Evolutionary conservation across 2,888 invertebrate genomes (phyloP).

Genomic region (Proisotoma minuta): DNA sequence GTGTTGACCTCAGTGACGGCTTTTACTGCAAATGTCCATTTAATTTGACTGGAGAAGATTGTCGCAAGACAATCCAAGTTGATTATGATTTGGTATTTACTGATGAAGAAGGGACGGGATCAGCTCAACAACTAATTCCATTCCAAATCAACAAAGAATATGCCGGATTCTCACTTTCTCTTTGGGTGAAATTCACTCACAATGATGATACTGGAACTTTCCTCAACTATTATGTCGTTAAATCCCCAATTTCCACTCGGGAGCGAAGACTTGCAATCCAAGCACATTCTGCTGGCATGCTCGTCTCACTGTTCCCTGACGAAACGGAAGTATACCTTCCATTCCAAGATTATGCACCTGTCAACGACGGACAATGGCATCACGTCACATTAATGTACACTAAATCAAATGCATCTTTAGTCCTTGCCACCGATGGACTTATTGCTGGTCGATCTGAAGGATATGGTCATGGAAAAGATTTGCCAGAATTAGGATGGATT

Average conservation of each 20-base stretch:
- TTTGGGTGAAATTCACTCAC: slow-evolving; percentile 95
- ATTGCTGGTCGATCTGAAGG: slow-evolving; percentile 88
- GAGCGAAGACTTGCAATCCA: slow-evolving; percentile 74
- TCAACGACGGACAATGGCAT: slow-evolving; percentile 96
- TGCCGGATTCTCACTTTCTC: slow-evolving; percentile 59
- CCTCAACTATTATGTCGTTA: slow-evolving; percentile 86
- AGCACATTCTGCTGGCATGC: slow-evolving; percentile 88
- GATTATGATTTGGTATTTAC: slow-evolving; percentile 96
- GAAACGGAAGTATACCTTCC: slow-evolving; percentile 83
- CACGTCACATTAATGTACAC: slow-evolving; percentile 90
- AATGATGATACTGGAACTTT: slow-evolving; percentile 88
- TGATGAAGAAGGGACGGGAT: slow-evolving; percentile 75
- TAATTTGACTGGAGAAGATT: slow-evolving; percentile 92
- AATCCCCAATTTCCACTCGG: slow-evolving; percentile 52
- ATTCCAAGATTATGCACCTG: slow-evolving; percentile 84
- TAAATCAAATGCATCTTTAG: slow-evolving; percentile 76
- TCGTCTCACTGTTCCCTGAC: slow-evolving; percentile 82
- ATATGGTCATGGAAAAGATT: slow-evolving; percentile 73
- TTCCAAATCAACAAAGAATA: slow-evolving; percentile 61
- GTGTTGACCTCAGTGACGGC: slow-evolving; percentile 81
- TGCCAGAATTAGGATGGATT: slow-evolving; percentile 87
- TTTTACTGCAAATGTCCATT: slow-evolving; percentile 97
- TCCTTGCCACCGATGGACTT: slow-evolving; percentile 89
- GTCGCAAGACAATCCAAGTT: slow-evolving; percentile 94
- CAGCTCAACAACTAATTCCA: slow-evolving; percentile 87